Base-by-base conservation (phyloP, 2,888 invertebrate genomes). In the Drosophila quasianomalipes region DNA sequence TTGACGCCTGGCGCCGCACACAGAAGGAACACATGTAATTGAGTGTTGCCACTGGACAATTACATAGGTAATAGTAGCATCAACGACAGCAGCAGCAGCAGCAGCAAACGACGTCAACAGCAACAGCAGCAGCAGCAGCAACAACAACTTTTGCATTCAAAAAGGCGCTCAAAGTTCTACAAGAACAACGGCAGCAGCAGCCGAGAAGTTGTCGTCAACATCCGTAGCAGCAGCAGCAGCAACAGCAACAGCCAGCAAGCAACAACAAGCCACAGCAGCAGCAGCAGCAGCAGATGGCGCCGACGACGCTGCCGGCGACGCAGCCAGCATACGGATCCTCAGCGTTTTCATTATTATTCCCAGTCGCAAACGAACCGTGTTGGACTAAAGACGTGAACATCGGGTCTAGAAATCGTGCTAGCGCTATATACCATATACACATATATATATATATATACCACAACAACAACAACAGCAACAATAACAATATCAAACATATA, bases 321-420 rank as follows among this genome's bases (percentile, higher is more conserved):
- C 72, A 57, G 51, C 57, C 77, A 76, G 73, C 73, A 76, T 69
- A 71, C 82, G 79, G 84, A 90, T 85, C 90, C 83, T 90, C 87
- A 82, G 70, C 76, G 76, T 67, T 90, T 76, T 76, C 73, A 74
- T 69, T 89, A 69, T 70, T 72, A 81, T 90, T 91, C 84, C 86
- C 93, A 93, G 93, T 93, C 91, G 88, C 88, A 91, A 92, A 89
- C 92, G 91, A 87, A 91, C 88, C 92, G 93, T 92, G 92, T 89
- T 92, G 91, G 91, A 85, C 92, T 92, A 91, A 91, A 92, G 93
- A 93, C 93, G 93, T 92, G 82, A 83, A 87, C 73, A 85, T 76
- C 87, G 83, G 81, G 76, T 63, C 74, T 77, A 74, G 37, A 65
- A 81, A 73, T 71, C 65, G 57, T 57, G 73, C 41, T 68, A 76